These are phyloP conservation scores for Esox masquinongy DNA, from an alignment of 2,797 vertebrate genomes.

Conservation along the genomic window DNA sequence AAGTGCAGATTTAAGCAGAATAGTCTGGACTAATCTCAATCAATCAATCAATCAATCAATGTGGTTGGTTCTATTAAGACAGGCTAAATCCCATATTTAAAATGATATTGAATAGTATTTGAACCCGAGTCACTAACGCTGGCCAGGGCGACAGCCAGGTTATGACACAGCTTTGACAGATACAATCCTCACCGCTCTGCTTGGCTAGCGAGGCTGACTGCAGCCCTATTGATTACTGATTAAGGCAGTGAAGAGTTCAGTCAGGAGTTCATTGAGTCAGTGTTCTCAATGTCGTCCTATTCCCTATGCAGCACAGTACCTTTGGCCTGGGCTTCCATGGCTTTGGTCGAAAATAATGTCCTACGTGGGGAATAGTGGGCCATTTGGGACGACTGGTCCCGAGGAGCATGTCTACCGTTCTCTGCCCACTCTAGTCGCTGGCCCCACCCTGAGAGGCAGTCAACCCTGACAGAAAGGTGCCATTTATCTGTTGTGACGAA, in stretches of 20 bases:
- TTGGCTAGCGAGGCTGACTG: conserved; percentile 23
- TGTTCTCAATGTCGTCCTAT: neutral
- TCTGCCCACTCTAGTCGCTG: neutral
- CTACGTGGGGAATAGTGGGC: neutral
- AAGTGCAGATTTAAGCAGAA: neutral
- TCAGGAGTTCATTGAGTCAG: neutral
- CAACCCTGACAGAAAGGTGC: conserved; percentile 63
- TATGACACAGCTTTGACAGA: conserved; percentile 42
- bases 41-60: no score
- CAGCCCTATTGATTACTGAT: conserved; percentile 86
- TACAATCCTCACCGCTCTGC: conserved; percentile 52
- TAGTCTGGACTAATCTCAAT: neutral
- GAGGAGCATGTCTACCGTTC: conserved; percentile 21
- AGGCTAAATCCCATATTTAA: neutral
- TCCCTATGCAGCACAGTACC: neutral
- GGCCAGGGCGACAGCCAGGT: conserved; percentile 31
- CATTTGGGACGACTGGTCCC: conserved; percentile 17
- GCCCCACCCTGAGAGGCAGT: conserved; percentile 25
- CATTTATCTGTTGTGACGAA: conserved; percentile 74
- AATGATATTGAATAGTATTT: neutral
- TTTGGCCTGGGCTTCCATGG: neutral
- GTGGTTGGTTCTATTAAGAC: neutral
- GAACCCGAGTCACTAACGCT: neutral
- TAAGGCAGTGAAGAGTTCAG: conserved; percentile 71
- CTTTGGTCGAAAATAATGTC: neutral